phyloP scores from a whole-genome alignment of 2,888 invertebrate species.

The Vandiemenella viatica region DNA sequence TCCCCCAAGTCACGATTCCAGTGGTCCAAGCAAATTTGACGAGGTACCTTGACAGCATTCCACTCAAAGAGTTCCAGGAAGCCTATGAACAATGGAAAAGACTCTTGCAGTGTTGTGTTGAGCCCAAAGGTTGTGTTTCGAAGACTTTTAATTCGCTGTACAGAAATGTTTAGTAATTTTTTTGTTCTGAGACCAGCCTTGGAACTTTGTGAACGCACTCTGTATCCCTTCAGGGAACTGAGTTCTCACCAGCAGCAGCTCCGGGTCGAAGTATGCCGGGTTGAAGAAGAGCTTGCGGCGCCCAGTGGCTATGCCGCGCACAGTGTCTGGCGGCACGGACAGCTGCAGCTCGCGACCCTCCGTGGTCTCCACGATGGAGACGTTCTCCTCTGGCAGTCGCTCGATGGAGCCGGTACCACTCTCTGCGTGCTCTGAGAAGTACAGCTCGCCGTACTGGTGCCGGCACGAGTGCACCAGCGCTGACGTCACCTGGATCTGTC shows the following conservation, averaged over 20 bases:
- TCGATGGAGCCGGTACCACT: slow-evolving; percentile 35
- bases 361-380: slow-evolving; percentile 68
- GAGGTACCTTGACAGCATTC: too few relatives aligned
- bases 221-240: neutral
- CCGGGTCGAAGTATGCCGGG: slow-evolving; percentile 82
- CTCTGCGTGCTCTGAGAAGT: slow-evolving; percentile 5
- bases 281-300: slow-evolving; percentile 74
- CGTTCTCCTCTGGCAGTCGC: slow-evolving; percentile 67
- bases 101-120: too few relatives aligned
- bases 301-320: slow-evolving; percentile 37
- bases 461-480: slow-evolving; percentile 52
- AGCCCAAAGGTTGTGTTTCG: too few relatives aligned
- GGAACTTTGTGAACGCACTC: too few relatives aligned
- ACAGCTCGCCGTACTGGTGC: slow-evolving; percentile 1
- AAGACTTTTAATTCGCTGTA: too few relatives aligned
- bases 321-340: slow-evolving; percentile 37
- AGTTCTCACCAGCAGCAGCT: slow-evolving; percentile 55
- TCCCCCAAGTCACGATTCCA: too few relatives aligned
- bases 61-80: too few relatives aligned
- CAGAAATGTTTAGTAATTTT: too few relatives aligned
- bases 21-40: too few relatives aligned
- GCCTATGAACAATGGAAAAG: too few relatives aligned
- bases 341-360: slow-evolving; percentile 35
- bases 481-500: slow-evolving; percentile 43
- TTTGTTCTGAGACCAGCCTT: too few relatives aligned